Base-by-base conservation (phyloP, 1,140 invertebrate species). In the Drosophila novamexicana region DNA sequence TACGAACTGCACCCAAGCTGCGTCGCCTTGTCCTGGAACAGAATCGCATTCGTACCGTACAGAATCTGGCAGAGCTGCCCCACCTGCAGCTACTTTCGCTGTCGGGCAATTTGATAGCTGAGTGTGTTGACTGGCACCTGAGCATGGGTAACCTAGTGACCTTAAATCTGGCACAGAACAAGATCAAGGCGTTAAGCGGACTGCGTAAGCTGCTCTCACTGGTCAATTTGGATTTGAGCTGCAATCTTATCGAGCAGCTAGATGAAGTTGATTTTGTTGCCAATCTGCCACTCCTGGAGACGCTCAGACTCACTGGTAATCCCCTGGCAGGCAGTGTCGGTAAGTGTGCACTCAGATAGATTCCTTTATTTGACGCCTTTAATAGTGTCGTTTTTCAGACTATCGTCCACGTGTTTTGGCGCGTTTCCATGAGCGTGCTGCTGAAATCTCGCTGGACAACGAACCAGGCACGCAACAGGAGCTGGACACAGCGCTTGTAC, bases 401-500 rank as follows among this genome's bases (percentile, higher is more conserved):
- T 99, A 99, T 92, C 94, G 98, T 85, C 96, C 97, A 0, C 97
- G 97, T 91, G 96, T 98, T 0, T 93, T 99, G 57, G 96, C 97
- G 78, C 94, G 95, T 59, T 98, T 98, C 90, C 96, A 96, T 49
- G 94, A 95, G 44, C 93, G 97, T 52, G 96, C 96, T 67, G 92
- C 94, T 39, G 95, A 97, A 75, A 94, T 98, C 45, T 96, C 94
- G 91, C 92, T 99, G 50, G 98, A 99, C 88, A 97, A 97, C 91
- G 96, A 97, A 82, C 96, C 95, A 77, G 95, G 97, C 0, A 96
- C 96, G 32, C 96, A 97, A 89, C 96, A 96, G 79, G 98, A 99
- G 93, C 91, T 98, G 49, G 98, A 99, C 88, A 98, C 97, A 10
- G 97, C 98, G 1, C 95, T 97, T 40, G 95, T 99, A 10, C 93